Evolutionary conservation across 2,113 vertebrate species (phyloP), one percentile per base, ranked within the genome.

Genomic region (Larimichthys polyactis): DNA sequence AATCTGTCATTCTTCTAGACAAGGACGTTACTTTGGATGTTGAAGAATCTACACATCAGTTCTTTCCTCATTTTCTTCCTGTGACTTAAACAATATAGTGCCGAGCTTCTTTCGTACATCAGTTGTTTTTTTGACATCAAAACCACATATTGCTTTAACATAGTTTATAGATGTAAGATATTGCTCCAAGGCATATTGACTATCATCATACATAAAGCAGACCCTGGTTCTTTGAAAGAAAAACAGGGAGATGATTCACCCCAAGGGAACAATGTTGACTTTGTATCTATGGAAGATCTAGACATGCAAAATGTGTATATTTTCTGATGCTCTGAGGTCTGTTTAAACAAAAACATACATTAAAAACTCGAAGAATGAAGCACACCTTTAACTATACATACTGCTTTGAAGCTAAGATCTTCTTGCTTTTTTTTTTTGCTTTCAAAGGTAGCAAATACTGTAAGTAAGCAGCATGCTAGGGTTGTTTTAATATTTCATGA

Each of bases 1-100:
- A 88, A 91, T 92, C 82, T 62, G 82, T 90, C 84, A 88, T 90
- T 86, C 86, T 89, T 0, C 59, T 49, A 20, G 78, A 89, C 84
- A 87, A 87, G 80, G 78, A 69, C 66, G 44, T 44, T 62, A 58
- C 81, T 84, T 77, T 70, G 49, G 63, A 70, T 51, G 85, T 70
- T 71, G 62, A 84, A 73, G 59, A 78, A 60, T 87, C 72, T 72
- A 75, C 60, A 75, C 65, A 67, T 71, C 24, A 73, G 24, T 48
- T 55, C 6, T 76, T 78, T 74, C 15, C 49, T 84, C 57, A 59
- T 76, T 69, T 71, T 65, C 12, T 49, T 36, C 62, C 11, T 71
- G 32, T 75, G 36, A 57, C 32, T 66, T 55, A 57, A 68, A 76
- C 58, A 54, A 11, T 1, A 60, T 57, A 64, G 20, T 1, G 24